Evolutionary conservation across 30 jellyfish, hydroid and myxozoan genomes (phyloP).

Genomic region (Aurelia sp.): DNA sequence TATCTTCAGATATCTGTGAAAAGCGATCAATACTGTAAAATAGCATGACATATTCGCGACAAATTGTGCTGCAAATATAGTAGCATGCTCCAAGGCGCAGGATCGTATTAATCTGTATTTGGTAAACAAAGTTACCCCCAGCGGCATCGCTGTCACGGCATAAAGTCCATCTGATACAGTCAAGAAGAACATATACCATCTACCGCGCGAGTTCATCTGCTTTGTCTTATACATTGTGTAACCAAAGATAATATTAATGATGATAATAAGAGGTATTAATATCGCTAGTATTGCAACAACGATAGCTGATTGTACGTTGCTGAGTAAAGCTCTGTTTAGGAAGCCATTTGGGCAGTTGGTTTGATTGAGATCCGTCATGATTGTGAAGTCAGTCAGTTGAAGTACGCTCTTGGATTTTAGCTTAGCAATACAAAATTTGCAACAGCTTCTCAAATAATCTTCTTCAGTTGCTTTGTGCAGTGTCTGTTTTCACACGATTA

Average conservation of each 20-base stretch:
- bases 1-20: conserved; percentile 11
- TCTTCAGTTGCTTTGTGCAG: too few species aligned
- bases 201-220: neutral
- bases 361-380: too few species aligned
- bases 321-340: neutral
- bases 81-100: conserved; percentile 9
- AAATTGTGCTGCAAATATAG: conserved; percentile 1
- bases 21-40: conserved; percentile 4
- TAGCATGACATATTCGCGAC: neutral
- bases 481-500: too few species aligned
- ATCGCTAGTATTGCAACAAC: neutral
- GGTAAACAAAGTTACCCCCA: neutral
- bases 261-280: neutral
- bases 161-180: neutral
- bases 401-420: too few species aligned
- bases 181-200: conserved; percentile 1
- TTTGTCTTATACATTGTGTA: neutral
- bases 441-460: too few species aligned
- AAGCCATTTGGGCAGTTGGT: neutral
- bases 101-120: neutral
- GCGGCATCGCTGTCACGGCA: conserved; percentile 16
- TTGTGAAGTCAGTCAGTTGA: too few species aligned
- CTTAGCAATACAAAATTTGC: too few species aligned
- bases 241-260: neutral
- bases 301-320: neutral